Percentiles rank a stretch among this genome's conserved stretches.
Conservation (phyloP, 2,888 invertebrate genomes). For the Heliconius sara region DNA sequence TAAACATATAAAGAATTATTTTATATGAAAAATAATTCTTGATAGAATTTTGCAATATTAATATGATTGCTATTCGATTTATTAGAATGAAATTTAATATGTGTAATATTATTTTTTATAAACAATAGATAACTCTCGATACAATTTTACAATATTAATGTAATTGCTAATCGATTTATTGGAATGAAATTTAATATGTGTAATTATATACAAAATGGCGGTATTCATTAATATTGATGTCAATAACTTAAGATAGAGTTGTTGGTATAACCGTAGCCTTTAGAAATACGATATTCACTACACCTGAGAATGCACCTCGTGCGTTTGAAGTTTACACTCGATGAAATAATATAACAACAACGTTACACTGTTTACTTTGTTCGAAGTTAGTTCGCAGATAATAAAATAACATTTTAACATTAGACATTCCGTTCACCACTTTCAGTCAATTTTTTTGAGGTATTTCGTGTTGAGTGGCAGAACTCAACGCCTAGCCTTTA, state of each 20-base stretch:
- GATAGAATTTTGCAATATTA: conserved; percentile 30
- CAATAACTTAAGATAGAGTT: conserved; percentile 39
- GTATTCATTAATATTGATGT: conserved; percentile 44
- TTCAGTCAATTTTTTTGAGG: too few species aligned
- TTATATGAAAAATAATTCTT: conserved; percentile 12
- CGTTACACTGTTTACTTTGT: conserved; percentile 17
- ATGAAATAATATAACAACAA: conserved; percentile 33
- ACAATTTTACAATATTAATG: conserved; percentile 32
- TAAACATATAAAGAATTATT: neutral
- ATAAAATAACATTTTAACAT: neutral
- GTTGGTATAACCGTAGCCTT: conserved; percentile 35
- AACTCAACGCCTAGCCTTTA: too few species aligned
- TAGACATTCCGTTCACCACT: too few species aligned
- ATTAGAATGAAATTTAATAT: conserved; percentile 42
- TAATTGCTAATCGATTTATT: conserved; percentile 39
- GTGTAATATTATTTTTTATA: conserved; percentile 20
- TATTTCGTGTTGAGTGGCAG: too few species aligned
- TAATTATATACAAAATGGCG: conserved; percentile 41
- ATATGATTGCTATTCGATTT: conserved; percentile 37
- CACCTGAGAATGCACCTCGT: conserved; percentile 68
- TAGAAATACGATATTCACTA: conserved; percentile 47
- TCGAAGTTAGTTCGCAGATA: neutral
- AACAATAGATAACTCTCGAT: neutral
- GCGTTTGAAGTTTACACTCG: conserved; percentile 24
- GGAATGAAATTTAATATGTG: conserved; percentile 43